Conservation (phyloP, 2,113 vertebrate genomes). For the Alligator mississippiensis region DNA sequence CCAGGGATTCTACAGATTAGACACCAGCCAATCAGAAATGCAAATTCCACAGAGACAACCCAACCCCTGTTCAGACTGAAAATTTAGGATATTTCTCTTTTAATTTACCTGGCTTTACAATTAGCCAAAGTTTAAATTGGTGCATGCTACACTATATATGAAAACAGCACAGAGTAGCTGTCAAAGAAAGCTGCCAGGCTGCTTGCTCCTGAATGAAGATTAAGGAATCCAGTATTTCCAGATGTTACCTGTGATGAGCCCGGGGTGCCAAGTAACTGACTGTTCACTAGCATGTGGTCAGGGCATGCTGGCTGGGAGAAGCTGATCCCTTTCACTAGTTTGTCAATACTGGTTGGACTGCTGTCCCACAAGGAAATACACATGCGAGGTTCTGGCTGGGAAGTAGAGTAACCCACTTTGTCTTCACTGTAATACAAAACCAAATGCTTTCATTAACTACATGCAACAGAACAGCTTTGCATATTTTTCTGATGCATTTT, state of each 20-base stretch:
- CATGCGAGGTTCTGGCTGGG: constrained; percentile 90
- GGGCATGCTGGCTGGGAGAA: constrained; percentile 94
- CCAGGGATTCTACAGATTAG: constrained; percentile 84
- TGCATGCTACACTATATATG: accelerated
- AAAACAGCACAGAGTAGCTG: accelerated
- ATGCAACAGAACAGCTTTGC: background rate
- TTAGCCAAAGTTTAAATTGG: background rate
- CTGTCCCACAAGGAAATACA: constrained; percentile 82
- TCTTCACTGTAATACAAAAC: constrained; percentile 83
- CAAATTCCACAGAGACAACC: accelerated
- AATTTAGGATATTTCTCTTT: background rate
- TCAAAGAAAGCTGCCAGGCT: accelerated
- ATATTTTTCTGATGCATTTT: background rate
- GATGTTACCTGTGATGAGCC: constrained; percentile 92
- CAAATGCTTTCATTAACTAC: background rate
- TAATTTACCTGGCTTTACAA: background rate
- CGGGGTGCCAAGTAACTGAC: constrained; percentile 91
- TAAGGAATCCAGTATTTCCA: background rate
- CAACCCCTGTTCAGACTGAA: background rate
- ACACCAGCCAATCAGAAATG: accelerated
- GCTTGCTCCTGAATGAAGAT: background rate
- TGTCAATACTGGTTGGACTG: constrained; percentile 76
- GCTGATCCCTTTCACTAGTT: constrained; percentile 88
- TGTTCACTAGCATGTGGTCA: constrained; percentile 95
- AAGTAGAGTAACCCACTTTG: constrained; percentile 87